These are phyloP conservation scores for Artemia sinica DNA, from an alignment of 2,888 invertebrate species.

Conservation along the genomic window DNA sequence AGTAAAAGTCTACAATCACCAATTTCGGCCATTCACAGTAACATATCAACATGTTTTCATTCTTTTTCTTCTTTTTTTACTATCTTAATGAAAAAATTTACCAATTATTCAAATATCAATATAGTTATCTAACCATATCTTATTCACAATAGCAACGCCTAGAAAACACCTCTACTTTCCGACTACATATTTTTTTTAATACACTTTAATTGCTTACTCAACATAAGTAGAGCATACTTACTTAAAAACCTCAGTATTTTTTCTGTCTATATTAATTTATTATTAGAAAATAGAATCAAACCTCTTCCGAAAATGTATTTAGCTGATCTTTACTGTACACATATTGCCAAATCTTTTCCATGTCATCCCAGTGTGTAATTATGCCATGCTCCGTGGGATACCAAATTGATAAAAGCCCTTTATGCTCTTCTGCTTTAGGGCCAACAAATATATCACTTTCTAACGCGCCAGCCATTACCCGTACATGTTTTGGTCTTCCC, in stretches of 20 bases:
- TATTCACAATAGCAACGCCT: too few relatives aligned
- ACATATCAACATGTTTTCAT: too few relatives aligned
- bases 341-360: conserved; percentile 98
- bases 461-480: conserved; percentile 97
- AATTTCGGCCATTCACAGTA: too few relatives aligned
- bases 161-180: too few relatives aligned
- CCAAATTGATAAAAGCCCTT: conserved; percentile 79
- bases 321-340: conserved; percentile 88
- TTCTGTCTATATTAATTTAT: background rate
- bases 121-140: too few relatives aligned
- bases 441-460: conserved; percentile 95
- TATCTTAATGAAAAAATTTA: too few relatives aligned
- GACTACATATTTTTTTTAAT: too few relatives aligned
- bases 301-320: conserved; percentile 86
- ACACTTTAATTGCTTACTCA: too few relatives aligned
- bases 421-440: conserved; percentile 90
- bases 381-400: conserved; percentile 99
- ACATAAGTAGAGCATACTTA: too few relatives aligned
- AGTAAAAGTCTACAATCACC: too few relatives aligned
- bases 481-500: conserved; percentile 89
- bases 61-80: too few relatives aligned
- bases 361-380: conserved; percentile 98
- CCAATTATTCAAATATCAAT: too few relatives aligned
- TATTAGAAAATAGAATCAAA: conserved; percentile 24
- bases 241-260: background rate